Percentiles rank a stretch among this genome's conserved stretches.
phyloP scores from a whole-genome alignment of 1,140 invertebrate species.

The Schlechtendalia chinensis region DNA sequence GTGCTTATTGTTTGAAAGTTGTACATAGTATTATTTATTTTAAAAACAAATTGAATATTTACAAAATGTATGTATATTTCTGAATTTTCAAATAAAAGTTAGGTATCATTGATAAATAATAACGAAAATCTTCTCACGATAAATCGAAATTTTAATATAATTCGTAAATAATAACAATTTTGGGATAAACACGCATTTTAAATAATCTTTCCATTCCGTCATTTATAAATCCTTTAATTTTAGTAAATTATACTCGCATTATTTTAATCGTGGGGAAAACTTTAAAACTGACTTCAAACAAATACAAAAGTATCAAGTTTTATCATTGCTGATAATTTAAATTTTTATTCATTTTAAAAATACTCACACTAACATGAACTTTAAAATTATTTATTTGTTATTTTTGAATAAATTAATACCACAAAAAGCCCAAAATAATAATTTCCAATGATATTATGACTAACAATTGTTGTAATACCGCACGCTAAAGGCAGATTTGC shows the following conservation, averaged over 20 bases:
- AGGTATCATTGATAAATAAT: too few relatives aligned
- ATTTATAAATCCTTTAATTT: slow-evolving; percentile 12
- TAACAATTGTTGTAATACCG: not conserved
- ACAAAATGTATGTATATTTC: too few relatives aligned
- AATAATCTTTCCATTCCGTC: not conserved
- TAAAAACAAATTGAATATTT: too few relatives aligned
- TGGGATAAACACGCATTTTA: not conserved
- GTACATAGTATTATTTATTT: too few relatives aligned
- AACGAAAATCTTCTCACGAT: not conserved
- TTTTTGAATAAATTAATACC: not conserved
- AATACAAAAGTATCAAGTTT: slow-evolving; percentile 16
- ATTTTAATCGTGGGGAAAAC: not conserved
- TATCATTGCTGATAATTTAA: slow-evolving; percentile 6
- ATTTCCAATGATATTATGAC: not conserved
- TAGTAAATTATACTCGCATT: not conserved
- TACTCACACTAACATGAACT: not conserved
- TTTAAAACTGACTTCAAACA: not conserved
- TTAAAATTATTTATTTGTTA: not conserved
- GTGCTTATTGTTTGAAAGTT: too few relatives aligned
- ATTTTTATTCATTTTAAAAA: not conserved
- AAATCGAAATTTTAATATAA: not conserved
- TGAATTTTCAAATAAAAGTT: too few relatives aligned
- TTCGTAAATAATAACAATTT: not conserved
- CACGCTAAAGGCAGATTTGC: too few relatives aligned
- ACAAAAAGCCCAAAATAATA: not conserved